A percentile compares a stretch with the other conserved stretches of the same genome.
Evolutionary conservation across 2,113 vertebrate species (phyloP).

Genomic region (Pedionomus torquatus): DNA sequence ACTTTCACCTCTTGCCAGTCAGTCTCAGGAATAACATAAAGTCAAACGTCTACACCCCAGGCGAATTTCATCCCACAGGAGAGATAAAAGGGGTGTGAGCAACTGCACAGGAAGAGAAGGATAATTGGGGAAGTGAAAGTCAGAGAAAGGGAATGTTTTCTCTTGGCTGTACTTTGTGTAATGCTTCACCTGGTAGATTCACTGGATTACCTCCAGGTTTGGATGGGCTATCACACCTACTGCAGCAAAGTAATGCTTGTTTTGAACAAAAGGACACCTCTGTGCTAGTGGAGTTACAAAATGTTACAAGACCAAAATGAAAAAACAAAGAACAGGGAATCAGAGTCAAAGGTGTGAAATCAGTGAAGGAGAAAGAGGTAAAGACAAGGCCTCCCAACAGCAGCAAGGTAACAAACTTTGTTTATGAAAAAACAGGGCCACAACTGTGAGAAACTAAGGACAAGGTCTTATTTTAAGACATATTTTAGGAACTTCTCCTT

Average conservation of each 20-base stretch:
- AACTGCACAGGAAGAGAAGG: background rate
- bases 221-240: background rate
- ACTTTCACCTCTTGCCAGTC: background rate
- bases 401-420: background rate
- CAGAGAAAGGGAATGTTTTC: background rate
- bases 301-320: background rate
- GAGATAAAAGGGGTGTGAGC: background rate
- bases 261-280: background rate
- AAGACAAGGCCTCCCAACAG: background rate
- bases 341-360: background rate
- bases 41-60: background rate
- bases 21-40: background rate
- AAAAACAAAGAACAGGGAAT: background rate
- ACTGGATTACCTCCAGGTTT: background rate
- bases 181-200: background rate
- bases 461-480: background rate
- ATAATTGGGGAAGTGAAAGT: background rate
- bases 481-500: background rate
- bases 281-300: background rate
- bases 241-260: background rate
- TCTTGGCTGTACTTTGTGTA: background rate
- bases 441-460: background rate
- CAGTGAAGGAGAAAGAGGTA: background rate
- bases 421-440: background rate
- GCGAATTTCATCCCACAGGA: background rate